Percentiles rank a stretch among this genome's conserved stretches.
Evolutionary conservation across 2,888 invertebrate species (phyloP).

Genomic region (Acanthosepion pharaonis): DNA sequence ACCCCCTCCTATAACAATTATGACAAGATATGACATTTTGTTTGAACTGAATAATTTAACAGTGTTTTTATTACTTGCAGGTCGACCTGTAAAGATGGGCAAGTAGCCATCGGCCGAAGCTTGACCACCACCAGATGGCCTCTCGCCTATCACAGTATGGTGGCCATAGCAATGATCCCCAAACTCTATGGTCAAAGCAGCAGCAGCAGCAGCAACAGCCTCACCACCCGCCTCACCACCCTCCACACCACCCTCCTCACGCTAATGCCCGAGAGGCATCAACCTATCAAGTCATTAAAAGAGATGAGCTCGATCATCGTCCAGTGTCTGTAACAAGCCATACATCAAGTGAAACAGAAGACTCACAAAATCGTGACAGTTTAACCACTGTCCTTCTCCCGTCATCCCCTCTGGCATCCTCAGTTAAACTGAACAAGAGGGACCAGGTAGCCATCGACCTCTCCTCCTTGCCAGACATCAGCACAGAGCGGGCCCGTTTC

Average conservation of each 20-base stretch:
- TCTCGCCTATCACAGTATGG: constrained; percentile 46
- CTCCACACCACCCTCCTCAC: background rate
- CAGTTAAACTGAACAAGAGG: constrained; percentile 24
- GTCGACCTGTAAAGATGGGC: constrained; percentile 24
- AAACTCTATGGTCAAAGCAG: constrained; percentile 43
- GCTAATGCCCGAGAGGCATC: background rate
- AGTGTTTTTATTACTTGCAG: background rate
- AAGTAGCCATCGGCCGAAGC: constrained; percentile 38
- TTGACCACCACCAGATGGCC: constrained; percentile 46
- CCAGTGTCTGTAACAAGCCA: constrained; percentile 47
- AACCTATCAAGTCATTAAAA: background rate
- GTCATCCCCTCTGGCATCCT: constrained; percentile 43
- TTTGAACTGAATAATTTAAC: background rate
- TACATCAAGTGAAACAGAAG: constrained; percentile 38
- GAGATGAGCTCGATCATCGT: constrained; percentile 41
- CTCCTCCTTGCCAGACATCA: constrained; percentile 41
- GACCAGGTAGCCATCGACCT: constrained; percentile 50
- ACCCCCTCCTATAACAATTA: too few relatives aligned
- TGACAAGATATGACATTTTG: background rate
- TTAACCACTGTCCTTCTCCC: constrained; percentile 46
- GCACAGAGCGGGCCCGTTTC: constrained; percentile 46
- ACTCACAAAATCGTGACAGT: constrained; percentile 38
- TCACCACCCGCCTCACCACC: background rate
- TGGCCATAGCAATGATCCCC: constrained; percentile 47
- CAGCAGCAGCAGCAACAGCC: background rate